Base-by-base conservation (phyloP, 2,888 invertebrate genomes). In the Drosophila kambysellisi region DNA sequence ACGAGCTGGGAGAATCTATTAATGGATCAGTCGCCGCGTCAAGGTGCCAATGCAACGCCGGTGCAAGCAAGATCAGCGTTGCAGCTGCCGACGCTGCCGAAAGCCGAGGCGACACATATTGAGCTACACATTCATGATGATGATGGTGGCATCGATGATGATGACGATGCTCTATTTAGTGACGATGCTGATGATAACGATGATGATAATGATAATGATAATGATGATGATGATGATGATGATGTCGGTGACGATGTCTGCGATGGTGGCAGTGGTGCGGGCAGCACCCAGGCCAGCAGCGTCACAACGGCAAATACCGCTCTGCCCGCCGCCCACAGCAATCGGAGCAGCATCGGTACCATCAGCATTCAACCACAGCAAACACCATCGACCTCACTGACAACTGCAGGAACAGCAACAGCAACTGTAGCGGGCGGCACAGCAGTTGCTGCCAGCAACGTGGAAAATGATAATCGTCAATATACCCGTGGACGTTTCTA, bases 1-100 rank as follows among this genome's bases (percentile, higher is more conserved):
- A 91, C 93, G 7, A 94, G 94, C 74, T 92, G 92, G 70, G 94
- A 94, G 85, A 94, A 94, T 88, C 81, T 94, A 51, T 82, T 92
- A 12, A 81, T 89, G 74, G 91, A 92, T 48, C 85, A 83, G 33
- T 88, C 89, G 52, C 87, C 88, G 9, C 76, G 76, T 11, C 43
- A 79, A 29, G 71, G 61, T 8, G 46, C 60, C 20, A 63, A 61
- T 29, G 70, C 69, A 35, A 58, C 66, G 0, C 61, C 73, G 12
- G 69, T 70, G 32, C 46, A 57, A 29, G 15, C 30, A 2, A 32
- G 33, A 32, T 54, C 39, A 7, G 46, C 5, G n/a, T 30, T 20
- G 4, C 57, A 39, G 9, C 52, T 17, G 3, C n/a, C 20, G 29
- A 17, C 53, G 25, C 25, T 35, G 35, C 53, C 35, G 17, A 54